Conservation (phyloP, 2,888 invertebrate species). For the Troides helena region DNA sequence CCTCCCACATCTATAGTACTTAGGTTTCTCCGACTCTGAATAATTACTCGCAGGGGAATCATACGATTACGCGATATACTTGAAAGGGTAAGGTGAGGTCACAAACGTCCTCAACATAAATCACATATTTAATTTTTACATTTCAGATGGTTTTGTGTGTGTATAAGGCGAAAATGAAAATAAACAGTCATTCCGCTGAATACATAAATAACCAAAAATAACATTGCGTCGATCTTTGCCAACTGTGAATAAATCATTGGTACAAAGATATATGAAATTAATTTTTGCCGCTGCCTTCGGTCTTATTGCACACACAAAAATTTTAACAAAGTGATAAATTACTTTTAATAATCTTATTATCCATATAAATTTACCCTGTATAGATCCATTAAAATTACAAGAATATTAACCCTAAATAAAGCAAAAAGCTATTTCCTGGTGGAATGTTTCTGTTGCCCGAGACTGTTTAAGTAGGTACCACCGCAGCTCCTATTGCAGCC, state of each 20-base stretch:
- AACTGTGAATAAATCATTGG: constrained; percentile 10
- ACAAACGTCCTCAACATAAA: not conserved
- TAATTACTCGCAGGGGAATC: not conserved
- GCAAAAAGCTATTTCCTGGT: no score
- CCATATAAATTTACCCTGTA: no score
- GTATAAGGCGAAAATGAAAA: not conserved
- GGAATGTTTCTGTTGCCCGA: no score
- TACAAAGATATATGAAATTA: constrained; percentile 6
- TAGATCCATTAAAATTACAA: no score
- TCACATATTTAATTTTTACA: not conserved
- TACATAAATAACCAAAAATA: not conserved
- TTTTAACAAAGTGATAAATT: not conserved
- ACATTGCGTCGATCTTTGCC: constrained; percentile 1
- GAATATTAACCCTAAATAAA: no score
- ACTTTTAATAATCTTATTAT: no score
- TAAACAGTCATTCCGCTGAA: not conserved
- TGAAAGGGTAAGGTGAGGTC: not conserved
- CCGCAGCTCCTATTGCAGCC: no score
- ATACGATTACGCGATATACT: not conserved
- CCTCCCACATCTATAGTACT: not conserved
- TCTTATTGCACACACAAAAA: not conserved
- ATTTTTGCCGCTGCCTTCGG: constrained; percentile 9
- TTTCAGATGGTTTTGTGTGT: not conserved
- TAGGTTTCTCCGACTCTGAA: not conserved
- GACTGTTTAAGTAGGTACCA: no score